phyloP scores from a whole-genome alignment of 2,113 vertebrate species.

The Acrocephalus kingi region DNA sequence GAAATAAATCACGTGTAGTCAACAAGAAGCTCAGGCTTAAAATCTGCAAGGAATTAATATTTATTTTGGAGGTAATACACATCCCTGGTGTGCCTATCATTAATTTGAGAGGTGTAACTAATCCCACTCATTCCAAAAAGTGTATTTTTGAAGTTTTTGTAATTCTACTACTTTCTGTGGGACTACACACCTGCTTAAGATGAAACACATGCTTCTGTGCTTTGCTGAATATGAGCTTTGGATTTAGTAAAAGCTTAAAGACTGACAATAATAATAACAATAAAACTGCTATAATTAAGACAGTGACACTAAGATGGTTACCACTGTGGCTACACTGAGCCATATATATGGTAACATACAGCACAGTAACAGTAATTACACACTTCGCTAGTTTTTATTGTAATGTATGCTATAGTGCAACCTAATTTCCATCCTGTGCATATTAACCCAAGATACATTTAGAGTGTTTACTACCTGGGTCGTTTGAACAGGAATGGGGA shows the following conservation, averaged over 20 bases:
- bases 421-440: conserved; percentile 64
- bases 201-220: neutral
- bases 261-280: conserved; percentile 64
- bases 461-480: conserved; percentile 62
- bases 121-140: neutral
- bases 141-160: neutral
- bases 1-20: neutral
- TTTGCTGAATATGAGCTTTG: conserved; percentile 29
- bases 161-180: neutral
- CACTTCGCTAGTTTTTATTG: conserved; percentile 60
- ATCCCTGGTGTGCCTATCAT: neutral
- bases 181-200: conserved; percentile 17
- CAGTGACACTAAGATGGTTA: conserved; percentile 61
- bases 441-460: conserved; percentile 63
- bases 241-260: conserved; percentile 56
- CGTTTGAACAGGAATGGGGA: conserved; percentile 40
- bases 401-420: conserved; percentile 55
- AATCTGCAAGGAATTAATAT: neutral
- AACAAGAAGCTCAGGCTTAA: neutral
- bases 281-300: conserved; percentile 63
- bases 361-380: conserved; percentile 61
- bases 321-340: conserved; percentile 40
- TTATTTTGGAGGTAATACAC: neutral
- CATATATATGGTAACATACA: conserved; percentile 28
- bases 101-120: neutral